Percentiles rank a stretch among this genome's conserved stretches.
Conservation (phyloP, 2,888 invertebrate species). For the Sesia bembeciformis region DNA sequence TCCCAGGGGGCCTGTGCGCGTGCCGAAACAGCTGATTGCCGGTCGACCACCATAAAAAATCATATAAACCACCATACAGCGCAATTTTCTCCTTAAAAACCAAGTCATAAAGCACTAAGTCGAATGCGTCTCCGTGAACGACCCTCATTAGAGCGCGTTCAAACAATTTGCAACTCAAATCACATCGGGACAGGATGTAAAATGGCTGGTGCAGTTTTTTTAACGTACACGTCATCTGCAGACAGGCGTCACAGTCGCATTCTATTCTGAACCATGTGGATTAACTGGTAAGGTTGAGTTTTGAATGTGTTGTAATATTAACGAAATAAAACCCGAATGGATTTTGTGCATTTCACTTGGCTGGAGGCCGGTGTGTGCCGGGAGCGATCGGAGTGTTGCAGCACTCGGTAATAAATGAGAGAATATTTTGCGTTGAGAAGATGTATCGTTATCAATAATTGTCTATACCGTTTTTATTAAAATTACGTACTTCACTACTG, state of each 20-base stretch:
- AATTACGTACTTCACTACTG: no score
- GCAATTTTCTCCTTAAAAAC: slow-evolving; percentile 15
- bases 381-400: slow-evolving; percentile 10
- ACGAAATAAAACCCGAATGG: slow-evolving; percentile 65
- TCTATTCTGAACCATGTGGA: slow-evolving; percentile 21
- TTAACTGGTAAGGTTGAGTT: slow-evolving; percentile 17
- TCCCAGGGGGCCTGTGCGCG: slow-evolving; percentile 54
- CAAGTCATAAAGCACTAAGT: slow-evolving; percentile 9
- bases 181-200: slow-evolving; percentile 21
- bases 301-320: slow-evolving; percentile 19
- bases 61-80: slow-evolving; percentile 23
- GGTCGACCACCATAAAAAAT: slow-evolving; percentile 62
- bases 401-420: slow-evolving; percentile 20
- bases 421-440: slow-evolving; percentile 17
- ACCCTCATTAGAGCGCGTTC: slow-evolving; percentile 33
- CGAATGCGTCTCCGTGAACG: slow-evolving; percentile 10
- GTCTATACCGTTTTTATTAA: background rate
- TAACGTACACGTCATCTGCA: slow-evolving; percentile 41
- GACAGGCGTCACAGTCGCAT: slow-evolving; percentile 23
- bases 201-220: slow-evolving; percentile 30
- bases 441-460: slow-evolving; percentile 15
- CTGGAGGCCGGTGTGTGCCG: slow-evolving; percentile 35
- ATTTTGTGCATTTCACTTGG: slow-evolving; percentile 67
- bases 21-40: slow-evolving; percentile 72
- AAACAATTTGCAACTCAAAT: slow-evolving; percentile 32